phyloP scores from a whole-genome alignment of 2,113 vertebrate species.

The Procavia capensis region DNA sequence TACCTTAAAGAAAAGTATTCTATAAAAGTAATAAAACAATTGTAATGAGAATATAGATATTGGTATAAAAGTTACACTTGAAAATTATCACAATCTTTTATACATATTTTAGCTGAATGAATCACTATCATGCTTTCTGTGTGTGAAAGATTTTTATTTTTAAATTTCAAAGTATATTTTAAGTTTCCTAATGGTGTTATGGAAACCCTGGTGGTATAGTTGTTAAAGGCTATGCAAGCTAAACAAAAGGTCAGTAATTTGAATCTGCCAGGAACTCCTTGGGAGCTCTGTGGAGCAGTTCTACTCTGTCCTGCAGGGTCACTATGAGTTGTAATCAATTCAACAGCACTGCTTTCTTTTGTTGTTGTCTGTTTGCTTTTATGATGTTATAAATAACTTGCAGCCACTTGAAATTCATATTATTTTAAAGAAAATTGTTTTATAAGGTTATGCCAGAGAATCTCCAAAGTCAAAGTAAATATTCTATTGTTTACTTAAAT shows the following conservation, averaged over 20 bases:
- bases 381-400: not conserved
- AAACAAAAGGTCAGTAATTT: no score
- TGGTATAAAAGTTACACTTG: constrained; percentile 8
- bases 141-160: not conserved
- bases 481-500: constrained; percentile 25
- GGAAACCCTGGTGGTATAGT: no score
- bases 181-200: not conserved
- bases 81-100: not conserved
- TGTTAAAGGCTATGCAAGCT: no score
- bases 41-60: not conserved
- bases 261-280: no score
- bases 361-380: no score
- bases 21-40: constrained; percentile 3
- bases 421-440: constrained; percentile 1
- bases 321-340: no score
- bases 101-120: constrained; percentile 19
- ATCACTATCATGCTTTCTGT: not conserved
- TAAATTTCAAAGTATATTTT: not conserved
- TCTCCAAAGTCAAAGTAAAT: constrained; percentile 41
- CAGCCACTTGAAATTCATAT: constrained; percentile 32
- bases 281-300: no score
- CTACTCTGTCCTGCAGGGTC: no score
- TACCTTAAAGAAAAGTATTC: not conserved
- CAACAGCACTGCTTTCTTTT: no score
- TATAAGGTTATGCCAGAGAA: not conserved